Evolutionary conservation across 2,888 invertebrate genomes (phyloP), one percentile per base, ranked within the genome.

Genomic region (Crioceris asparagi): DNA sequence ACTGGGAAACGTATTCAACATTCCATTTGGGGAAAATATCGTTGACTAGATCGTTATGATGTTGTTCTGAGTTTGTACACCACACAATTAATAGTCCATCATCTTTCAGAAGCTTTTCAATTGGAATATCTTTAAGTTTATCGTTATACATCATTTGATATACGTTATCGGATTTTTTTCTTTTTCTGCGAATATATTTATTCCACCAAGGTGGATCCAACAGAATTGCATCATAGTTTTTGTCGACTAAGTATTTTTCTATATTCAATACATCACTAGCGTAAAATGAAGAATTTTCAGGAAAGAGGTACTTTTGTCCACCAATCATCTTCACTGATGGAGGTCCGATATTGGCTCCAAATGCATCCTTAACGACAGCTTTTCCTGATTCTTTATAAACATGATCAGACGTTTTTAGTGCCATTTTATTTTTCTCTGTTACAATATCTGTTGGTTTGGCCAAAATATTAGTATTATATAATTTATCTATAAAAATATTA

Each of bases 181-280:
- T 83, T 55, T 83, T 70, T 43, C 96, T 74, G 52, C 88, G 75
- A 31, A 94, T 88, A 45, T 87, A 93, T 64, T 91, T 92, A 60
- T 96, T 96, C 71, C 82, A 79, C 96, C 96, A 97, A 0, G 96
- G 94, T 19, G 96, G 96, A 68, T 97, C 97, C 48, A 93, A 68
- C 12, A 94, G 65, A 34, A 97, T 72, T 35, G 92, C 67, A 61
- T 93, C 85, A 69, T 74, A 94, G 41, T 67, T 68, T 38, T 60
- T 59, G 5, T 67, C 64, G 15, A 52, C 37, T 26, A 75, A 57
- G 17, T 62, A 50, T 32, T 70, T 60, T n/a, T 62, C 60, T 0
- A 82, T 69, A 45, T 77, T 67, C 12, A 66, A 67, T 47, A 83
- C 70, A 50, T 77, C 71, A 57, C 78, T 77, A 48, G 79, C 79